Evolutionary conservation across 2,797 vertebrate genomes (phyloP).

Genomic region (Pampus argenteus): DNA sequence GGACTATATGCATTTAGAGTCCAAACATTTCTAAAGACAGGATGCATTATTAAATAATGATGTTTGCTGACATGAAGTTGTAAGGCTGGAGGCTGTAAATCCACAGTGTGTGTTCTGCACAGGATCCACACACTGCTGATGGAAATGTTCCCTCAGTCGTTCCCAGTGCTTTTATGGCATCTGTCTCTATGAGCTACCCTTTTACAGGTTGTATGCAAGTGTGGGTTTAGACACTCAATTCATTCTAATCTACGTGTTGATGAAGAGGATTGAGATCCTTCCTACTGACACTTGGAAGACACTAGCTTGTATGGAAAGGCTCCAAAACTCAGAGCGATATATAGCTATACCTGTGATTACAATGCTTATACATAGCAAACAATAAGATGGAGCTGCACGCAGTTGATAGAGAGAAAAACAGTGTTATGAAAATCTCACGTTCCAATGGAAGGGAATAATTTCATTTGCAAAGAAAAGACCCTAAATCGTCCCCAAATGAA

Average conservation of each 20-base stretch:
- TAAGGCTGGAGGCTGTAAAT: constrained; percentile 4
- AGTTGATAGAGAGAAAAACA: constrained; percentile 57
- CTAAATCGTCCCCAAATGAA: constrained; percentile 90
- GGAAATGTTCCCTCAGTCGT: constrained; percentile 5
- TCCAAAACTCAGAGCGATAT: constrained; percentile 44
- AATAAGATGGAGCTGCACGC: constrained; percentile 80
- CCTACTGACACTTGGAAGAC: constrained; percentile 32
- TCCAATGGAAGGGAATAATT: constrained; percentile 78
- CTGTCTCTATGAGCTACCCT: constrained; percentile 1
- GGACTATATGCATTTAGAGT: constrained; percentile 4
- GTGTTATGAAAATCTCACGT: constrained; percentile 84
- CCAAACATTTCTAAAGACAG: neutral
- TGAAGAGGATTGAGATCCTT: constrained; percentile 44
- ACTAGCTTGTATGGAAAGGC: constrained; percentile 18
- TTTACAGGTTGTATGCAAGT: constrained; percentile 8
- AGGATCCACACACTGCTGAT: neutral
- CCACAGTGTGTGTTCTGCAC: neutral
- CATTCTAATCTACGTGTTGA: constrained; percentile 47
- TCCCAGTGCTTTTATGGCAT: constrained; percentile 10
- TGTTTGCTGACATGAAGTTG: constrained; percentile 8
- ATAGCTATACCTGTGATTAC: constrained; percentile 48
- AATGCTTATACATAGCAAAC: constrained; percentile 60
- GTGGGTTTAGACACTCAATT: constrained; percentile 26
- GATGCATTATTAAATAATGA: constrained; percentile 4
- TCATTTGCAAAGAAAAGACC: constrained; percentile 87